Base-by-base conservation (phyloP, 2,797 vertebrate species). In the Chiroxiphia lanceolata region DNA sequence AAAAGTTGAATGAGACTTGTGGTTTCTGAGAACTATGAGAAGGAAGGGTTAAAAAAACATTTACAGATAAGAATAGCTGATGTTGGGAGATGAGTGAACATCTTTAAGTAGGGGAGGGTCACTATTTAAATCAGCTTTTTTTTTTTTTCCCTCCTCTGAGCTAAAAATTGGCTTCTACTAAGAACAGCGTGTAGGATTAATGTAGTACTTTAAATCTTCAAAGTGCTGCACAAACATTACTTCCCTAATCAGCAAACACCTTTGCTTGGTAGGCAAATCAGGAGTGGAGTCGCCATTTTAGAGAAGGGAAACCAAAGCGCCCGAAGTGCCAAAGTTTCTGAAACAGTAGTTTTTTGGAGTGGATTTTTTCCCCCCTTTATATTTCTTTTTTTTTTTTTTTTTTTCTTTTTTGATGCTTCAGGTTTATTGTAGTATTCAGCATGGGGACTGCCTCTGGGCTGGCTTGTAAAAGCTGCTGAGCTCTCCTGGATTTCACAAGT, bases 1-100 rank as follows among this genome's bases (percentile, higher is more conserved):
- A 97, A 95, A 97, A 85, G 86, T 81, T 90, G 93, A 95, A 94
- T 93, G 88, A 92, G 96, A 54, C 50, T 91, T 97, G 96, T 84
- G 96, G 95, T 94, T 96, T 95, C 81, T 85, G 90, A 87, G 75
- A 92, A 87, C 75, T 90, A 19, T 84, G 93, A 92, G 86, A 92
- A 92, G 83, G 83, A 96, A 96, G 96, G 94, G 95, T 97, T 97
- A 97, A 97, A 96, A 97, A 94, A 94, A 87, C 85, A 93, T 87
- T 91, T 94, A 79, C 93, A 96, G 94, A 96, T 96, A 94, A 94
- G 94, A 95, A 87, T 80, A 91, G 88, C 71, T 90, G 90, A 80
- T 95, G 94, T 2, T 94, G 53, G 83, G 88, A 95, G 90, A 89
- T 74, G 90, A 96, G 88, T 65, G 95, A 94, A 90, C 60, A 71